Evolutionary conservation across 2,797 vertebrate species (phyloP).

Genomic region (Trachurus trachurus): DNA sequence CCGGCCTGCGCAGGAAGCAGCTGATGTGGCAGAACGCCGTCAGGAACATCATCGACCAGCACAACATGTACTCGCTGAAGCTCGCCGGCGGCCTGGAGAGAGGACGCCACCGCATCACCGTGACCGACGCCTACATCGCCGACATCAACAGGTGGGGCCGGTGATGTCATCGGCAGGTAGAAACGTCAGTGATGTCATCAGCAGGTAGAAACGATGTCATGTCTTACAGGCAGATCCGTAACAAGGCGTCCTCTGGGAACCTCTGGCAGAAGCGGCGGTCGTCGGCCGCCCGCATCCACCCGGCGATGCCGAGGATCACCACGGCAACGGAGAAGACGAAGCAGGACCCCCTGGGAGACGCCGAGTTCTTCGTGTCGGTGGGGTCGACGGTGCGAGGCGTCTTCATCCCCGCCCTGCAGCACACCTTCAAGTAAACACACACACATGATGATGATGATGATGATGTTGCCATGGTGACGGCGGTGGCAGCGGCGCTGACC

Average conservation of each 20-base stretch:
- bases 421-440: slow-evolving; percentile 57
- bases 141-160: slow-evolving; percentile 69
- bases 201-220: no score
- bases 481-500: no score
- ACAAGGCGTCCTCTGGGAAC: slow-evolving; percentile 29
- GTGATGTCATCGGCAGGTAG: background rate
- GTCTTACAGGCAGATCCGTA: slow-evolving; percentile 61
- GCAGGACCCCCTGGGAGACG: background rate
- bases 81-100: slow-evolving; percentile 48
- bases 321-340: background rate
- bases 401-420: slow-evolving; percentile 57
- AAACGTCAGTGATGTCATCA: no score
- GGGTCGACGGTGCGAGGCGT: slow-evolving; percentile 51
- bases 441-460: background rate
- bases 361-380: slow-evolving; percentile 54
- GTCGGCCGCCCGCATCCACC: slow-evolving; percentile 54
- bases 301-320: background rate
- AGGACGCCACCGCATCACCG: slow-evolving; percentile 58
- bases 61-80: slow-evolving; percentile 57
- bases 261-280: slow-evolving; percentile 64
- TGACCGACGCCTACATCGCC: slow-evolving; percentile 75
- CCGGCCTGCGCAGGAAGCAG: slow-evolving; percentile 56
- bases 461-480: no score
- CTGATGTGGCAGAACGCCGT: slow-evolving; percentile 76
- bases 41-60: slow-evolving; percentile 73